phyloP scores from a whole-genome alignment of 2,797 vertebrate genomes.

The Urosaurus nigricauda region DNA sequence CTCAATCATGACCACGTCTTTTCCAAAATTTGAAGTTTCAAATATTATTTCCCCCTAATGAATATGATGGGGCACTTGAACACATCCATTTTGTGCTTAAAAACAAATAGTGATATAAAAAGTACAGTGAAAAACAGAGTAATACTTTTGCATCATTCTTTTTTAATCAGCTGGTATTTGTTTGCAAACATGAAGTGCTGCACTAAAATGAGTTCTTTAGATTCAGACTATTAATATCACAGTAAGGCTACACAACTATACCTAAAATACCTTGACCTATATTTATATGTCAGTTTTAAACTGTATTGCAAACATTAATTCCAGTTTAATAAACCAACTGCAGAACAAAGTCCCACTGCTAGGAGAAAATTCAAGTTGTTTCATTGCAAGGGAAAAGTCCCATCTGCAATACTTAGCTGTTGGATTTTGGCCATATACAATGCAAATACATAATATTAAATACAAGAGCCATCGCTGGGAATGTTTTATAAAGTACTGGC shows the following conservation, averaged over 20 bases:
- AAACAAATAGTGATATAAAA: no score
- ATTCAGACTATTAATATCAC: not conserved
- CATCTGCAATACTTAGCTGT: not conserved
- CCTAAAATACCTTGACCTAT: not conserved
- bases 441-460: not conserved
- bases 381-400: not conserved
- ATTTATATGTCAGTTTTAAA: not conserved
- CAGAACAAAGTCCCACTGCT: constrained; percentile 17
- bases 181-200: not conserved
- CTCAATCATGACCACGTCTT: not conserved
- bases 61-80: not conserved
- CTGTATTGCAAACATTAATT: constrained; percentile 20
- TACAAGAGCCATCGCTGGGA: not conserved
- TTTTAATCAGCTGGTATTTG: not conserved
- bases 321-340: not conserved
- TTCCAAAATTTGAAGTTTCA: not conserved
- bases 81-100: not conserved
- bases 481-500: not conserved
- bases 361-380: constrained; percentile 20
- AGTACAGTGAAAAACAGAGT: no score
- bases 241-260: not conserved
- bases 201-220: not conserved
- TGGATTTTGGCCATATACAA: not conserved
- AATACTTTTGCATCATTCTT: no score
- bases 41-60: not conserved